These are phyloP conservation scores for Tenthredo mesomela DNA, from an alignment of 2,888 invertebrate genomes.

Conservation along the genomic window DNA sequence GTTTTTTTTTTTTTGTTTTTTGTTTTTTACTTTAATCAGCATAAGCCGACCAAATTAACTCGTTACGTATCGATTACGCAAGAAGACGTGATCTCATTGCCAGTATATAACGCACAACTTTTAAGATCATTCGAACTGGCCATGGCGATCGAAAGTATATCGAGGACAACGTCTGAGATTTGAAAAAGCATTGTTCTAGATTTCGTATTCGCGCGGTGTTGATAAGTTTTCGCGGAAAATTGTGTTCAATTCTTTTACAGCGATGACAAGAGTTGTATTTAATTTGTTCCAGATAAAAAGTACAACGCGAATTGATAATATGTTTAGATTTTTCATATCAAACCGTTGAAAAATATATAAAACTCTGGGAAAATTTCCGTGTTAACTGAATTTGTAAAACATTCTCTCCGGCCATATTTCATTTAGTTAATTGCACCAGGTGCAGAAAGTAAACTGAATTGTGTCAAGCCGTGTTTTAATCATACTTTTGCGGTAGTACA, in stretches of 20 bases:
- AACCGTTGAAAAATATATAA: neutral
- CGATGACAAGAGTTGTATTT: neutral
- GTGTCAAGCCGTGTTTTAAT: constrained; percentile 41
- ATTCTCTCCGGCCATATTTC: neutral
- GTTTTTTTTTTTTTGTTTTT: neutral
- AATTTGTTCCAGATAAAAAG: neutral
- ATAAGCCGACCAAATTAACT: constrained; percentile 6
- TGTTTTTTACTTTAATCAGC: neutral
- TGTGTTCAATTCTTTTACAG: neutral
- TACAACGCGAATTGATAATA: neutral
- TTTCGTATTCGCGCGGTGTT: neutral
- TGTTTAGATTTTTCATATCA: neutral
- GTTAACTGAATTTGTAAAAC: neutral
- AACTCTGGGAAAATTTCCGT: neutral
- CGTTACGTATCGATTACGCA: constrained; percentile 36
- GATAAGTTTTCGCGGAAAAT: neutral
- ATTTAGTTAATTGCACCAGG: constrained; percentile 18
- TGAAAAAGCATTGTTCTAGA: neutral
- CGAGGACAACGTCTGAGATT: constrained; percentile 23
- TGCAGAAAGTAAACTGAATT: constrained; percentile 29
- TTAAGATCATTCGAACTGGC: constrained; percentile 5
- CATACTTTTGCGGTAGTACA: constrained; percentile 34
- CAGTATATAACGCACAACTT: neutral
- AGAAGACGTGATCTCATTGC: constrained; percentile 37
- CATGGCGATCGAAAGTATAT: constrained; percentile 47